Base-by-base conservation (phyloP, 2,113 vertebrate species). In the Xiphophorus hellerii region DNA sequence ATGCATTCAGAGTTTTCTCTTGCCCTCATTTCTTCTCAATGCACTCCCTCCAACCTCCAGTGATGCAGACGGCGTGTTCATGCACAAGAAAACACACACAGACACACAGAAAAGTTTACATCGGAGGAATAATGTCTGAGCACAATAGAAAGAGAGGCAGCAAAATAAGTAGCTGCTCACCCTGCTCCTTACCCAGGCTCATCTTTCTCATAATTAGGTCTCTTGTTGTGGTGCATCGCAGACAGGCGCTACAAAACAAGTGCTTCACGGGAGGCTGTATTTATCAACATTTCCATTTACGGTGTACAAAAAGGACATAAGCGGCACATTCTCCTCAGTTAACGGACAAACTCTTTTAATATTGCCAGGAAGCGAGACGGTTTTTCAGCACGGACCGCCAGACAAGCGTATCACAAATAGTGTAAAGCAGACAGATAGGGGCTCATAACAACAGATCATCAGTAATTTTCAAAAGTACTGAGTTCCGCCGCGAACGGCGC, bases 201-300 rank as follows among this genome's bases (percentile, higher is more conserved):
- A 90, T 91, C 91, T 86, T 83, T 80, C 87, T 91, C 89, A 94
- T 94, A 94, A 94, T 94, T 95, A 94, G 89, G 91, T 94, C 92
- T 94, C 93, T 92, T 90, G 92, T 92, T 73, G 91, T 92, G 92
- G 92, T 92, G 88, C 73, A 76, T 78, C 30, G 82, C 84, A 85
- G 87, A 89, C 84, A 89, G 86, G 84, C 74, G 62, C 78, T 85
- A 92, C 93, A 91, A 93, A 93, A 93, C 92, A 93, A 94, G 92
- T 91, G 92, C 91, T 93, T 92, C 87, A 91, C 84, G 85, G 87
- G 89, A 90, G 84, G 83, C 91, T 73, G 88, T 84, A 88, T 91
- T 92, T 93, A 94, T 93, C 89, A 93, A 87, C 89, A 90, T 90
- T 92, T 89, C 91, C 89, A 93, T 92, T 92, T 88, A 86, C 84